These are phyloP conservation scores for Osmerus eperlanus DNA, from an alignment of 2,113 vertebrate genomes.

Conservation along the genomic window DNA sequence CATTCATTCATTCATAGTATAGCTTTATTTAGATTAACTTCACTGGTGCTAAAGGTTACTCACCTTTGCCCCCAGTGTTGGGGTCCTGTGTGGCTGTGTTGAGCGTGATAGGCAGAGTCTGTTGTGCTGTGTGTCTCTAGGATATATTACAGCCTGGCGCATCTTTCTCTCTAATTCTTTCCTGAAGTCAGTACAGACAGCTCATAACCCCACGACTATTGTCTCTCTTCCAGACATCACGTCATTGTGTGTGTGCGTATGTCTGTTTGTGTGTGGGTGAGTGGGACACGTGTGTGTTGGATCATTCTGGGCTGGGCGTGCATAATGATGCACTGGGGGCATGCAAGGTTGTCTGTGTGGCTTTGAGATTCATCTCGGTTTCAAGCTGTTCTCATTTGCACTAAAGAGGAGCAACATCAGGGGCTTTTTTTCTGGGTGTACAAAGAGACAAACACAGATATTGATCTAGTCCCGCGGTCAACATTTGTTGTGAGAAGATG, in stretches of 20 bases:
- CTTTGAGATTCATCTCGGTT: neutral
- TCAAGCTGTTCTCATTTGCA: neutral
- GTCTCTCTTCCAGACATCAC: conserved; percentile 22
- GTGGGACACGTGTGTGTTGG: neutral
- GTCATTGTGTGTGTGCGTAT: conserved; percentile 27
- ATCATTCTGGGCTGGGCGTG: neutral
- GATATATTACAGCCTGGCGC: too few relatives aligned
- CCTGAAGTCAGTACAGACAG: neutral
- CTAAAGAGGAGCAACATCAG: neutral
- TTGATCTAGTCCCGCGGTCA: neutral
- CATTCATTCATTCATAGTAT: too few relatives aligned
- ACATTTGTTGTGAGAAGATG: neutral
- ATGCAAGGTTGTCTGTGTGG: neutral
- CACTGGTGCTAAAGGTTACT: too few relatives aligned
- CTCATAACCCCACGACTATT: conserved; percentile 8
- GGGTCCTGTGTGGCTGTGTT: too few relatives aligned
- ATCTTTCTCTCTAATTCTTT: too few relatives aligned
- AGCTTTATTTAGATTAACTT: too few relatives aligned
- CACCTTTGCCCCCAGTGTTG: too few relatives aligned
- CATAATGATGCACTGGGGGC: neutral
- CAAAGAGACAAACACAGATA: neutral
- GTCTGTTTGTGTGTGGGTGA: neutral
- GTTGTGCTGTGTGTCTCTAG: too few relatives aligned
- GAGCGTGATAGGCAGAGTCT: too few relatives aligned
- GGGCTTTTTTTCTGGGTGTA: neutral